phyloP scores from a whole-genome alignment of 1,140 invertebrate genomes.

The Lepidostoma basale region DNA sequence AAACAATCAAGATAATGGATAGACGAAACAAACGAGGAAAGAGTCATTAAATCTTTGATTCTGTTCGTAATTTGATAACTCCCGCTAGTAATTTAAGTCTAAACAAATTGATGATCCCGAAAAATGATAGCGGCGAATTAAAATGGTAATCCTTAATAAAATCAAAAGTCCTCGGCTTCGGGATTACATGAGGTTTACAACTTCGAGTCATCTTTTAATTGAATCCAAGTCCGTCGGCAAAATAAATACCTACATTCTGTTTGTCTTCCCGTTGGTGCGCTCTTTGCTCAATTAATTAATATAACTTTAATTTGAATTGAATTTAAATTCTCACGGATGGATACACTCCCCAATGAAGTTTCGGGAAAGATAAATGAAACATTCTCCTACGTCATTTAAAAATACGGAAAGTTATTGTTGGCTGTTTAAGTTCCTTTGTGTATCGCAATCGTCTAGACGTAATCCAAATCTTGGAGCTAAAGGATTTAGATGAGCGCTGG shows the following conservation, averaged over 20 bases:
- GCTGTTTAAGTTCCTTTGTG: conserved; percentile 1
- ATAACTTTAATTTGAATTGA: conserved; percentile 22
- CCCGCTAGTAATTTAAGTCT: not conserved
- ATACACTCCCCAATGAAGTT: conserved; percentile 10
- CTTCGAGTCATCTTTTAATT: conserved; percentile 44
- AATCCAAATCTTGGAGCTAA: not conserved
- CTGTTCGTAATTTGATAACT: conserved; percentile 23
- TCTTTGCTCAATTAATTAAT: conserved; percentile 41
- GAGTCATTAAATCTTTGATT: too few relatives aligned
- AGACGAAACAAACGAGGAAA: too few relatives aligned
- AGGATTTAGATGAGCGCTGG: not conserved
- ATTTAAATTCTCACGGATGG: conserved; percentile 17
- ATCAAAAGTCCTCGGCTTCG: conserved; percentile 27
- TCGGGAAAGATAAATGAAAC: conserved; percentile 14
- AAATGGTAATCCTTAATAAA: conserved; percentile 39
- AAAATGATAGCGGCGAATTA: conserved; percentile 13
- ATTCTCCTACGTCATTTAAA: conserved; percentile 10
- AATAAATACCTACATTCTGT: conserved; percentile 28
- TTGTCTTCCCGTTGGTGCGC: conserved; percentile 34
- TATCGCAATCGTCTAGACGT: conserved; percentile 5
- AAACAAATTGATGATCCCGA: conserved; percentile 4
- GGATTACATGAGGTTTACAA: conserved; percentile 42
- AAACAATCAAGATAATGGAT: too few relatives aligned
- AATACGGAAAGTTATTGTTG: conserved; percentile 25
- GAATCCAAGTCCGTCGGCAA: conserved; percentile 22